These are phyloP conservation scores for Pogona vitticeps DNA, from an alignment of 2,113 vertebrate genomes.

Conservation along the genomic window DNA sequence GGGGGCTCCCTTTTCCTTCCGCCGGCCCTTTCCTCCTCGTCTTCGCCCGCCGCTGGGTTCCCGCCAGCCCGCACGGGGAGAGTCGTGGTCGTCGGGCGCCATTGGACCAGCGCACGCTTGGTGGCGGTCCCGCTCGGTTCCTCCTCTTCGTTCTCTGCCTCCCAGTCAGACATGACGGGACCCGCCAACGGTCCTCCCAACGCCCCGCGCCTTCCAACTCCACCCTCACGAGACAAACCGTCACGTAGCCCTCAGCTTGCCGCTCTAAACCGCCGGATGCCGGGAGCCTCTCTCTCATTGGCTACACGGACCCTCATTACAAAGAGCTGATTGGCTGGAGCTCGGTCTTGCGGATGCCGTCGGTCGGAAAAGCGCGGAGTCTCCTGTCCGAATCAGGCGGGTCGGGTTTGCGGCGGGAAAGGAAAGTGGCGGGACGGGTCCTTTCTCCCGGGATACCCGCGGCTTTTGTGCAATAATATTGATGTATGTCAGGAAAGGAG, in stretches of 20 bases:
- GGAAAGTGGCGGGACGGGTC: too few relatives aligned
- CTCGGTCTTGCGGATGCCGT: background rate
- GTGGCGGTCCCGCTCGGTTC: fast-evolving
- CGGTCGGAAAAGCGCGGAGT: too few relatives aligned
- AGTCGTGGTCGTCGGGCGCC: background rate
- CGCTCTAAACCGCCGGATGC: background rate
- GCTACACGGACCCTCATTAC: background rate
- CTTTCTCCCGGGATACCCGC: too few relatives aligned
- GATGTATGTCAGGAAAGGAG: too few relatives aligned
- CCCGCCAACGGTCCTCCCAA: background rate
- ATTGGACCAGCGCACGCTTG: fast-evolving
- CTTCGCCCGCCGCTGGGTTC: fast-evolving
- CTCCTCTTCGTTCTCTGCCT: slow-evolving; percentile 46
- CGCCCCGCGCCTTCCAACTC: too few relatives aligned
- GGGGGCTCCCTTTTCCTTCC: background rate
- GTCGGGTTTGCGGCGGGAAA: too few relatives aligned
- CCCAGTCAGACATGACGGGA: slow-evolving; percentile 76
- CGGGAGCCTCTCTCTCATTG: slow-evolving; percentile 30
- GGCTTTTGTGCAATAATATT: too few relatives aligned
- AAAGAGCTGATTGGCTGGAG: background rate
- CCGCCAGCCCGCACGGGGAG: background rate
- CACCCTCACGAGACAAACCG: too few relatives aligned
- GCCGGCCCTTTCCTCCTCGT: background rate
- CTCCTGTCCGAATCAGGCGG: background rate
- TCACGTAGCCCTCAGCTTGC: background rate